Evolutionary conservation across 2,113 vertebrate genomes (phyloP).

Genomic region (Hiodon tergisus): DNA sequence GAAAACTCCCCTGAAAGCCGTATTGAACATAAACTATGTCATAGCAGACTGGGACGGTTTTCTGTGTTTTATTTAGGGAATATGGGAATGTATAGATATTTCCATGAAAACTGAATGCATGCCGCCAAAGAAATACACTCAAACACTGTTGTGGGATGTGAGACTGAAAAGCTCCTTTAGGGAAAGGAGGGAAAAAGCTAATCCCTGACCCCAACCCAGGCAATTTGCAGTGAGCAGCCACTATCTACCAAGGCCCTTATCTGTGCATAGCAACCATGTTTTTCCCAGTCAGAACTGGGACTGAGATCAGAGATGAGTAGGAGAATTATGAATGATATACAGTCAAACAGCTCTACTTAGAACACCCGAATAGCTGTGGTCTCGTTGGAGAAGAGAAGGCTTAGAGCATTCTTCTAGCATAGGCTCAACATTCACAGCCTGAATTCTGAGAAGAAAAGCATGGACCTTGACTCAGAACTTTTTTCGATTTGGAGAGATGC

Average conservation of each 20-base stretch:
- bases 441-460: not conserved
- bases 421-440: not conserved
- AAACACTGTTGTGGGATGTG: not conserved
- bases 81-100: not conserved
- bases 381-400: not conserved
- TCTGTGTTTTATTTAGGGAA: not conserved
- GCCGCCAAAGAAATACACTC: not conserved
- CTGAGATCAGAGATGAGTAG: not conserved
- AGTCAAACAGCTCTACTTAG: constrained; percentile 19
- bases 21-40: not conserved
- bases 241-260: not conserved
- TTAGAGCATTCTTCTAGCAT: not conserved
- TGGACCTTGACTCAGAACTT: too few relatives aligned
- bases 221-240: too few relatives aligned
- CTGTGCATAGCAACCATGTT: not conserved
- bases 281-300: not conserved
- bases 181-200: not conserved
- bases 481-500: too few relatives aligned
- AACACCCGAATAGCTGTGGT: not conserved
- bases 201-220: not conserved
- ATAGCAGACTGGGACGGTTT: too few relatives aligned
- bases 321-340: constrained; percentile 22
- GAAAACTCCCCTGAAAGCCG: not conserved
- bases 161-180: not conserved
- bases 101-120: not conserved